Evolutionary conservation across 1,140 invertebrate genomes (phyloP), one percentile per base, ranked within the genome.

Genomic region (Pararge aegeria): DNA sequence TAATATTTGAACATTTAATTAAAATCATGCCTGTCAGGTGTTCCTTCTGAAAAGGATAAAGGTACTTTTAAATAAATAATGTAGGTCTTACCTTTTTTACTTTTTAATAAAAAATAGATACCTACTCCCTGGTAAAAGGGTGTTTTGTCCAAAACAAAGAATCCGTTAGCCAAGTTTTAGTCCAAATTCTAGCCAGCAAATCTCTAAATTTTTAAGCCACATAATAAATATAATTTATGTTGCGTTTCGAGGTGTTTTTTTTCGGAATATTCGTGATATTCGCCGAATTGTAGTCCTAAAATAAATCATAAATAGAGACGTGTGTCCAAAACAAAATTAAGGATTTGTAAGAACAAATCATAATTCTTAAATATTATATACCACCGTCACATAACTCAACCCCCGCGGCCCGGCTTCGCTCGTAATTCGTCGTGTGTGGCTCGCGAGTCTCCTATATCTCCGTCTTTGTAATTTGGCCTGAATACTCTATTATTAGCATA

Each of bases 351-450:
- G 18, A 70, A 66, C 59, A 69, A 65, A 58, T 64, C 64, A 77
- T 80, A 73, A 69, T 75, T 78, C 70, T 73, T 77, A 76, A 79
- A 76, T 80, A 79, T 76, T 73, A 82, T 75, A 81, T 82, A 80
- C 71, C 69, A 72, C 55, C 71, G 71, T 73, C 72, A 66, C 73
- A 83, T 86, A 83, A 80, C 68, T 85, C 80, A 78, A 61, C 55
- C 55, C n/a, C 53, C 62, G 74, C 59, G 70, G 73, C 75, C 76
- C 61, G 64, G 71, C 61, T 75, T 75, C 73, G 73, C 70, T 73
- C 71, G 75, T 83, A 82, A 83, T 76, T 80, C 84, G 77, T 85
- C 84, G 79, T 86, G 82, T 87, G 84, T 84, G 83, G 83, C 77
- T 80, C 68, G 75, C 73, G 75, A 83, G 73, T 80, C 70, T 76